Evolutionary conservation across 2,797 vertebrate species (phyloP).

Genomic region (Orestias chungarensis): DNA sequence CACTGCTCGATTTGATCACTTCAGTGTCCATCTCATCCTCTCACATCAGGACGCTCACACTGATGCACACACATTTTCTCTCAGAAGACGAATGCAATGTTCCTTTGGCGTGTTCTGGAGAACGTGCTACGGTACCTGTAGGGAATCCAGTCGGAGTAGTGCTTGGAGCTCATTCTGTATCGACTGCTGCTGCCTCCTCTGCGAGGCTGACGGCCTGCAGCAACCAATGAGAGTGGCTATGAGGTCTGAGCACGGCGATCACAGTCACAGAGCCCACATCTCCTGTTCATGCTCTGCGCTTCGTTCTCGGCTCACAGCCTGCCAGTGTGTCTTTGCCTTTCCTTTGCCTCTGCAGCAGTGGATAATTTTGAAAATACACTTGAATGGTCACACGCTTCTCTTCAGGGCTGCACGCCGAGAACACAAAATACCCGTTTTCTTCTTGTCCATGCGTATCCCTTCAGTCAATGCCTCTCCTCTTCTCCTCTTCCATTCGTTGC

Average conservation of each 20-base stretch:
- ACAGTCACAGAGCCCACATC: slow-evolving; percentile 73
- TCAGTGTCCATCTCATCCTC: slow-evolving; percentile 10
- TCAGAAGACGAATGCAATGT: slow-evolving; percentile 39
- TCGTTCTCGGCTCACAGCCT: slow-evolving; percentile 49
- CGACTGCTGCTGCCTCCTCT: slow-evolving; percentile 73
- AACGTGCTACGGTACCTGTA: slow-evolving; percentile 88
- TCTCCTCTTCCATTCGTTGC: slow-evolving; percentile 57
- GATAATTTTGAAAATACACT: slow-evolving; percentile 55
- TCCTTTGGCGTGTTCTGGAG: slow-evolving; percentile 32
- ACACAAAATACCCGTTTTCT: slow-evolving; percentile 59
- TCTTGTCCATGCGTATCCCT: slow-evolving; percentile 59
- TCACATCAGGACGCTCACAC: slow-evolving; percentile 25
- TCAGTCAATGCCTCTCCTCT: slow-evolving; percentile 68
- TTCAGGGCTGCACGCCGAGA: slow-evolving; percentile 50
- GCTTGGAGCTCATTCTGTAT: slow-evolving; percentile 93
- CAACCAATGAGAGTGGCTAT: slow-evolving; percentile 60
- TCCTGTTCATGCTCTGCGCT: slow-evolving; percentile 77
- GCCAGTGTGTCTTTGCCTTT: slow-evolving; percentile 35
- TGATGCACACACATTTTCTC: slow-evolving; percentile 28
- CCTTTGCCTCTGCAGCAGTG: slow-evolving; percentile 49
- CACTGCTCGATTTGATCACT: slow-evolving; percentile 15
- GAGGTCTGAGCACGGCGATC: slow-evolving; percentile 73
- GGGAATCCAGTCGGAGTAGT: slow-evolving; percentile 97
- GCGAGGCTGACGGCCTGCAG: slow-evolving; percentile 73
- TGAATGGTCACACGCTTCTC: slow-evolving; percentile 47